Conservation (phyloP, 92 coral and sea anemone genomes). For the Epizoanthus stellaris region DNA sequence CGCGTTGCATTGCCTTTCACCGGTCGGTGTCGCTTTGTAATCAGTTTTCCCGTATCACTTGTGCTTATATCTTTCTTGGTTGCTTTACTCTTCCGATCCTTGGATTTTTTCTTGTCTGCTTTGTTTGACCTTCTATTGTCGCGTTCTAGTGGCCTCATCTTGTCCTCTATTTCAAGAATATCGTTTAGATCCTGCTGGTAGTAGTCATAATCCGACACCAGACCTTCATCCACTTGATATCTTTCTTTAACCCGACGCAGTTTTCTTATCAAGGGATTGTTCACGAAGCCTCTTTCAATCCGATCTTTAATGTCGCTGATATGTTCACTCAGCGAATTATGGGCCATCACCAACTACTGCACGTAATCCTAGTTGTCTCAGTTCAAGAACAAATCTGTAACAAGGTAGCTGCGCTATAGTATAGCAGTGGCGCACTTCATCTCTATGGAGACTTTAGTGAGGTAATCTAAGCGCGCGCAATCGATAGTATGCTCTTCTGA, state of each 20-base stretch:
- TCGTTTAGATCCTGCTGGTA: background rate
- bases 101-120: background rate
- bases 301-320: background rate
- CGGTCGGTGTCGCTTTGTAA: no score
- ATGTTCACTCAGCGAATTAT: background rate
- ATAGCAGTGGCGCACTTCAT: no score
- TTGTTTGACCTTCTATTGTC: background rate
- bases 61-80: background rate
- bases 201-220: background rate
- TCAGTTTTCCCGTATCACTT: background rate
- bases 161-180: background rate
- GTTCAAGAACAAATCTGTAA: no score
- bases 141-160: background rate
- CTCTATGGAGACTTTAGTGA: no score
- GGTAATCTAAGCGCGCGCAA: no score
- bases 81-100: background rate
- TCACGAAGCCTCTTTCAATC: background rate
- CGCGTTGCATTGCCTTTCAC: no score
- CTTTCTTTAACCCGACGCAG: background rate
- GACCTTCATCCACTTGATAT: background rate
- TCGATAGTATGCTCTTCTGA: no score
- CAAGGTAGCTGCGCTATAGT: no score
- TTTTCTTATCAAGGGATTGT: constrained; percentile 6
- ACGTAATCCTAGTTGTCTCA: no score
- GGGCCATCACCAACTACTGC: background rate